Conservation (phyloP, 2,888 invertebrate genomes). For the Osmoderma eremita region DNA sequence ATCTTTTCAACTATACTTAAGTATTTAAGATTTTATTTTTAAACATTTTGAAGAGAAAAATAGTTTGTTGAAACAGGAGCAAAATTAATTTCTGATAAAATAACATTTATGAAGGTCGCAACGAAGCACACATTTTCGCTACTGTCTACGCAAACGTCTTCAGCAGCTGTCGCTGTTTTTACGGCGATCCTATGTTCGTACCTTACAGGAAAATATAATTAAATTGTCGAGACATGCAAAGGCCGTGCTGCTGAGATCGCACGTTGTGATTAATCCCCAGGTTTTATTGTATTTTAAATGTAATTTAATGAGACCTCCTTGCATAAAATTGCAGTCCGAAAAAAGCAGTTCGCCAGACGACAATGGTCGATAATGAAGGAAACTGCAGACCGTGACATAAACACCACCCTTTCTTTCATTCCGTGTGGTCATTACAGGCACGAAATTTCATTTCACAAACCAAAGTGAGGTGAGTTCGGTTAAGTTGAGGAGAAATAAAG, state of each 20-base stretch:
- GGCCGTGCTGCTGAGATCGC: slow-evolving; percentile 54
- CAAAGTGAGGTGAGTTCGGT: too few relatives aligned
- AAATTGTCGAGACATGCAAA: slow-evolving; percentile 56
- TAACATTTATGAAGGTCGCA: too few relatives aligned
- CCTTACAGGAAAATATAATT: slow-evolving; percentile 54
- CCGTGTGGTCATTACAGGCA: slow-evolving; percentile 29
- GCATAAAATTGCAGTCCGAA: slow-evolving; percentile 61
- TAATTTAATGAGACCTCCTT: slow-evolving; percentile 61
- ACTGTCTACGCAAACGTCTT: neutral
- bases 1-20: too few relatives aligned
- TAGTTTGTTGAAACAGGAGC: too few relatives aligned
- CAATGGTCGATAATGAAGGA: slow-evolving; percentile 58
- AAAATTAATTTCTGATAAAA: too few relatives aligned
- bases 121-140: too few relatives aligned
- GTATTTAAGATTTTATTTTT: too few relatives aligned
- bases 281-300: slow-evolving; percentile 59
- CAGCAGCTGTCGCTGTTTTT: too few relatives aligned
- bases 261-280: slow-evolving; percentile 57
- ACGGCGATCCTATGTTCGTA: slow-evolving; percentile 2
- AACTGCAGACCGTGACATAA: slow-evolving; percentile 58
- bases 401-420: slow-evolving; percentile 52
- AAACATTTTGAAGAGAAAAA: too few relatives aligned
- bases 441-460: slow-evolving; percentile 23
- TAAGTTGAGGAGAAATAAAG: too few relatives aligned
- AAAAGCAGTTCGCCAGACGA: slow-evolving; percentile 56